Evolutionary conservation across 2,797 vertebrate species (phyloP), one percentile per base, ranked within the genome.

Genomic region (Ctenochaetus hawaiiensis): DNA sequence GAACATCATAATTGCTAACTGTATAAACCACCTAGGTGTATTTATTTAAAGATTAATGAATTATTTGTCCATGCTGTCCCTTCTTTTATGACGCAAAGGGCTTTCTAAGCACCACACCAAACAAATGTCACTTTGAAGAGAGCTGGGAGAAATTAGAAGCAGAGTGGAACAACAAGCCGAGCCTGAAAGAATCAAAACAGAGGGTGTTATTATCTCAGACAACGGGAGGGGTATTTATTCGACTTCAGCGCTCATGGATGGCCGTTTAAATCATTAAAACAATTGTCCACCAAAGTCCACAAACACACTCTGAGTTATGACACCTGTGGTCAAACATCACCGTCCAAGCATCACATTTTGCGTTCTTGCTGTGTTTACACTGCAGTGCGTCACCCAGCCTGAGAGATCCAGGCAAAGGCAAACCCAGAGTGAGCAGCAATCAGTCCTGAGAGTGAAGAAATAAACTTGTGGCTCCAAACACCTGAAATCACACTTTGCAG

Each of bases 401-500:
- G 9, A 74, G 57, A 79, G 78, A 82, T 84, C 78, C 70, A 68
- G 74, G 54, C 45, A 62, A 63, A 86, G 62, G 77, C 77, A 63
- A 86, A 85, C 70, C 62, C 61, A 58, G 71, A 69, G 69, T 5
- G 64, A 80, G 54, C 44, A 18, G 18, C 26, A 16, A 82, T 85
- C 74, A 58, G 63, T 51, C 56, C 59, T 72, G 60, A 47, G 26
- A 73, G 74, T 20, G 57, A 54, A 89, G 83, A 91, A 91, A 92
- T 85, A 90, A 82, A 82, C 86, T 17, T 60, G 30, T 17, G 71
- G 62, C 80, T 63, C 44, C 2, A 6, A 30, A 66, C 91, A 93
- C 90, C 90, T 93, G 90, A 89, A 91, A 91, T 84, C 85, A 93
- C 87, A 92, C 65, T 45, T 61, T 62, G 62, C 82, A 86, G 85